Conservation (phyloP, 2,797 vertebrate species). For the Lepilemur septentrionalis region DNA sequence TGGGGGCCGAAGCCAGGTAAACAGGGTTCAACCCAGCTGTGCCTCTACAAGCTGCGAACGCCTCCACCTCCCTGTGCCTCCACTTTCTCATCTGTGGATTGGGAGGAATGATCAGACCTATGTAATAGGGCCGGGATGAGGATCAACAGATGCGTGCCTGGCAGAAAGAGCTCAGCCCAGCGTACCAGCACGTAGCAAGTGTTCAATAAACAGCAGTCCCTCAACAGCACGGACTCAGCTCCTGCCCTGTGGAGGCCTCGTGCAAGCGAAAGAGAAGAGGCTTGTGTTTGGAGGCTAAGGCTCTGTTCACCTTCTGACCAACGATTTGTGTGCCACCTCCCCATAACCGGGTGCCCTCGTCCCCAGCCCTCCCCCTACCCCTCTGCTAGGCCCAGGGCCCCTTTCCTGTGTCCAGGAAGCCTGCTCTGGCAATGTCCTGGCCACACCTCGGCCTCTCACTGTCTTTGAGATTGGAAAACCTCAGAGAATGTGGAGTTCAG, state of each 20-base stretch:
- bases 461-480: background rate
- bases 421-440: background rate
- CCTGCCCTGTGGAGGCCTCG: background rate
- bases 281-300: background rate
- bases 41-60: background rate
- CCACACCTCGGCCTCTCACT: background rate
- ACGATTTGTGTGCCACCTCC: background rate
- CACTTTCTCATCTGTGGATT: background rate
- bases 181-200: fast-evolving
- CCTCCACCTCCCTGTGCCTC: background rate
- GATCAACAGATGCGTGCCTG: fast-evolving
- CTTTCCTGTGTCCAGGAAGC: background rate
- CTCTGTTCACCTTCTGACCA: background rate
- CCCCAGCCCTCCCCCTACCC: background rate
- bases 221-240: background rate
- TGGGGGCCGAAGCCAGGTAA: too few relatives aligned
- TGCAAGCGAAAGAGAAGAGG: background rate
- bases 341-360: background rate
- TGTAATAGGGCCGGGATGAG: background rate
- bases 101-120: background rate
- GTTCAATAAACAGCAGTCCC: background rate
- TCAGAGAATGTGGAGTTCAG: background rate
- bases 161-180: background rate
- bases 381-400: background rate
- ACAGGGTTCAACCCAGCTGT: background rate